Conservation (phyloP, 2,113 vertebrate species). For the Grammomys dolichurus region DNA sequence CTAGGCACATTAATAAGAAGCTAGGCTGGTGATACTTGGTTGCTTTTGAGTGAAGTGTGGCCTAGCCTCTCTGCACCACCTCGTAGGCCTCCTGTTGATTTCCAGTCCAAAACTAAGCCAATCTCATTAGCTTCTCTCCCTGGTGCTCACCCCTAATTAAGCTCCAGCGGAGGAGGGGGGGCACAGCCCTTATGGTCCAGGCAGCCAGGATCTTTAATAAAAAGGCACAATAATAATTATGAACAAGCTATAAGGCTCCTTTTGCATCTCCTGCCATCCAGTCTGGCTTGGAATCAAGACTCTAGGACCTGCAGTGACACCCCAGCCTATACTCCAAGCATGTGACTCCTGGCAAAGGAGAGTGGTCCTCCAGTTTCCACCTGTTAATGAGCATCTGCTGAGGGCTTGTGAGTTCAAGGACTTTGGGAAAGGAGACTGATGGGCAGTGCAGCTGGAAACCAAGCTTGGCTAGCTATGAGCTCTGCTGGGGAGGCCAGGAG, state of each 20-base stretch:
- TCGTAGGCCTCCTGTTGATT: background rate
- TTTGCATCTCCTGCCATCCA: constrained; percentile 60
- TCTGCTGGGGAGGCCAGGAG: fast-evolving
- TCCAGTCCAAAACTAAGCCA: background rate
- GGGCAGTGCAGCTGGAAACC: background rate
- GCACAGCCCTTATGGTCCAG: constrained; percentile 81
- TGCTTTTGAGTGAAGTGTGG: background rate
- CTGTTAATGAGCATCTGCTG: constrained; percentile 87
- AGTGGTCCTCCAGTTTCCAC: constrained; percentile 75
- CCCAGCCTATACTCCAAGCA: constrained; percentile 81
- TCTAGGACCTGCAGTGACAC: constrained; percentile 66
- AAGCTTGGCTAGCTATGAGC: fast-evolving
- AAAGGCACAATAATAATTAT: constrained; percentile 81
- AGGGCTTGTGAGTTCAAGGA: constrained; percentile 85
- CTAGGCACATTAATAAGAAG: background rate
- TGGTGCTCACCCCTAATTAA: constrained; percentile 59
- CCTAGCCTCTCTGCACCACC: background rate
- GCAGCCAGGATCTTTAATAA: constrained; percentile 80
- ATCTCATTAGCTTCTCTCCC: constrained; percentile 64
- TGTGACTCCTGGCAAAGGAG: constrained; percentile 75
- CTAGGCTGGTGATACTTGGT: background rate
- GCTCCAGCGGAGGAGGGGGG: background rate
- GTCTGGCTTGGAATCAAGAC: constrained; percentile 83
- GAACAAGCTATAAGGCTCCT: constrained; percentile 75
- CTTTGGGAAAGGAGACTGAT: constrained; percentile 25